phyloP scores from a whole-genome alignment of 2,888 invertebrate genomes.

The Oasisia sp. region DNA sequence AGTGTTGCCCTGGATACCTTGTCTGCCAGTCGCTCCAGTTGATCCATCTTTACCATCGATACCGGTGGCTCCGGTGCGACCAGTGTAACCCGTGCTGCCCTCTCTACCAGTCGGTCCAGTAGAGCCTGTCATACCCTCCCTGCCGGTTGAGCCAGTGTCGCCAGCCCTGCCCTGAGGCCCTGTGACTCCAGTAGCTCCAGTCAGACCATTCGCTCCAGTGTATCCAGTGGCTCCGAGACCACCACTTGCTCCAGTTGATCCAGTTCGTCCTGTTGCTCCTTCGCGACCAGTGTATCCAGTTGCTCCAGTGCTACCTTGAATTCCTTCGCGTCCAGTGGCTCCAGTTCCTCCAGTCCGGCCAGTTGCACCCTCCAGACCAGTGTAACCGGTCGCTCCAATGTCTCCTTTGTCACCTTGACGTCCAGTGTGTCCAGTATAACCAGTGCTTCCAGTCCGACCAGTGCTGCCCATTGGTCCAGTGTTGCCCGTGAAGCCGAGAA shows the following conservation, averaged over 20 bases:
- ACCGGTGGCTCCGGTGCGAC: neutral
- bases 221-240: neutral
- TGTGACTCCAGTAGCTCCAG: slow-evolving; percentile 1
- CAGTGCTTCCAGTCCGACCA: slow-evolving; percentile 19
- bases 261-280: slow-evolving; percentile 14
- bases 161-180: slow-evolving; percentile 17
- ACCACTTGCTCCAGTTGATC: slow-evolving; percentile 1
- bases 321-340: neutral
- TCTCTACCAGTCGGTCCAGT: slow-evolving; percentile 21
- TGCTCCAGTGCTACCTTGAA: slow-evolving; percentile 20
- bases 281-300: neutral
- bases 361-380: neutral
- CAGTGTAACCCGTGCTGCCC: slow-evolving; percentile 18
- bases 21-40: slow-evolving; percentile 17
- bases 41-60: neutral
- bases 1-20: neutral
- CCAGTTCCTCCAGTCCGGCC: slow-evolving; percentile 8
- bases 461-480: neutral
- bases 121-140: neutral
- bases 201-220: neutral
- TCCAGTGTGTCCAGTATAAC: neutral
- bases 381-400: neutral
- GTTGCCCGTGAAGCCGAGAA: neutral
- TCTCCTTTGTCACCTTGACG: neutral
- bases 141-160: neutral